Conservation (phyloP, 2,113 vertebrate species). For the Colinus virginianus region DNA sequence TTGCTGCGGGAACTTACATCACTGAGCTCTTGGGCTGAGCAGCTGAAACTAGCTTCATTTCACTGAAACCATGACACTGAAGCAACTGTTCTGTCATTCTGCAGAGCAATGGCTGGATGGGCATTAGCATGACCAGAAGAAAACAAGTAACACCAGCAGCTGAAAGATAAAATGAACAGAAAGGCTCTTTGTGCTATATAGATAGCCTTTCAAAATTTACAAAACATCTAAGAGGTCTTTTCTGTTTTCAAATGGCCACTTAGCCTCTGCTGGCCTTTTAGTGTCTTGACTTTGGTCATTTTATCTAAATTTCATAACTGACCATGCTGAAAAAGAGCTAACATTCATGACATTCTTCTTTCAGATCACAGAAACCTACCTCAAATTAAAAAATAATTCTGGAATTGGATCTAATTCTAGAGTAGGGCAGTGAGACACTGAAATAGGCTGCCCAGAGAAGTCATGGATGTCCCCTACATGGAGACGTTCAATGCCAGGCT, state of each 20-base stretch:
- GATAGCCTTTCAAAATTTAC: conserved; percentile 20
- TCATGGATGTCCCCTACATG: too few relatives aligned
- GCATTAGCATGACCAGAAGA: neutral
- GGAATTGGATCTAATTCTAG: neutral
- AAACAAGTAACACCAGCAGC: conserved; percentile 22
- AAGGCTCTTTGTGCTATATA: conserved; percentile 12
- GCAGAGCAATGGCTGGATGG: neutral
- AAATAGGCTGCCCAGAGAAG: too few relatives aligned
- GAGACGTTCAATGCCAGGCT: too few relatives aligned
- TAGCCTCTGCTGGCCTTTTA: conserved; percentile 14
- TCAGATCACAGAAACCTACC: neutral
- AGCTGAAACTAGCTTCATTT: conserved; percentile 54
- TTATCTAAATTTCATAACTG: conserved; percentile 14
- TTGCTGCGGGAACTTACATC: conserved; percentile 67
- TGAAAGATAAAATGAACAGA: conserved; percentile 23
- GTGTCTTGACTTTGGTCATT: conserved; percentile 17
- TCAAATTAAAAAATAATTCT: neutral
- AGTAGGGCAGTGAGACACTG: too few relatives aligned
- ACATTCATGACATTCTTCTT: neutral
- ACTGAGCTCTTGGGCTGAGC: conserved; percentile 35
- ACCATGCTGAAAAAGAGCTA: neutral
- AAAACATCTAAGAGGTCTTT: neutral
- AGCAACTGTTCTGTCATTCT: conserved; percentile 44
- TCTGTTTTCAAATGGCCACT: neutral
- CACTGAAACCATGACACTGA: conserved; percentile 53